Conservation (phyloP, 2,797 vertebrate genomes). For the Rhinatrema bivittatum region DNA sequence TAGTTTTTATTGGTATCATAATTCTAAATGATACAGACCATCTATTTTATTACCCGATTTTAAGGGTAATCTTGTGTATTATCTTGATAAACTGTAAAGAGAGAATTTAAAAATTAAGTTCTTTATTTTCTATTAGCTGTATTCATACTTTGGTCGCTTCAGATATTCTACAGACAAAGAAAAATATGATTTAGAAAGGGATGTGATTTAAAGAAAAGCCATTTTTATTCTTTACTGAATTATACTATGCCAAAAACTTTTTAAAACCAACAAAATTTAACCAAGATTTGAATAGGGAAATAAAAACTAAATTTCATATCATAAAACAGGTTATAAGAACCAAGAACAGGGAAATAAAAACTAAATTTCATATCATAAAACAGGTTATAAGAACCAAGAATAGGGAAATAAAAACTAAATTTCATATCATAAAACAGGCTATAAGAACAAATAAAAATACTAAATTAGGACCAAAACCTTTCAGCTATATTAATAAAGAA, state of each 20-base stretch:
- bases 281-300: conserved; percentile 53
- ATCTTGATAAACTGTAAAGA: conserved; percentile 83
- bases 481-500: too few relatives aligned
- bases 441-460: too few relatives aligned
- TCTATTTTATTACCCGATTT: conserved; percentile 99
- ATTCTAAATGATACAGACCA: conserved; percentile 96
- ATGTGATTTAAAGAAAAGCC: conserved; percentile 85
- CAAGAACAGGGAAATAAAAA: too few relatives aligned
- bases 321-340: too few relatives aligned
- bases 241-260: conserved; percentile 88
- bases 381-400: too few relatives aligned
- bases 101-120: too few relatives aligned
- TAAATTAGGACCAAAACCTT: too few relatives aligned
- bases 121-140: conserved; percentile 98
- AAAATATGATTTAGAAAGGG: conserved; percentile 78
- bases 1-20: conserved; percentile 95
- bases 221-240: conserved; percentile 74
- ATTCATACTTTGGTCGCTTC: conserved; percentile 91
- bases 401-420: too few relatives aligned
- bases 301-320: too few relatives aligned
- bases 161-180: conserved; percentile 70
- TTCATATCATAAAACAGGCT: too few relatives aligned
- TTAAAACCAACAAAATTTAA: conserved; percentile 60
- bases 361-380: too few relatives aligned
- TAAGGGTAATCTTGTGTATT: conserved; percentile 90